Percentiles rank a stretch among this genome's conserved stretches.
phyloP scores from a whole-genome alignment of 2,797 vertebrate species.

The Helarctos malayanus region DNA sequence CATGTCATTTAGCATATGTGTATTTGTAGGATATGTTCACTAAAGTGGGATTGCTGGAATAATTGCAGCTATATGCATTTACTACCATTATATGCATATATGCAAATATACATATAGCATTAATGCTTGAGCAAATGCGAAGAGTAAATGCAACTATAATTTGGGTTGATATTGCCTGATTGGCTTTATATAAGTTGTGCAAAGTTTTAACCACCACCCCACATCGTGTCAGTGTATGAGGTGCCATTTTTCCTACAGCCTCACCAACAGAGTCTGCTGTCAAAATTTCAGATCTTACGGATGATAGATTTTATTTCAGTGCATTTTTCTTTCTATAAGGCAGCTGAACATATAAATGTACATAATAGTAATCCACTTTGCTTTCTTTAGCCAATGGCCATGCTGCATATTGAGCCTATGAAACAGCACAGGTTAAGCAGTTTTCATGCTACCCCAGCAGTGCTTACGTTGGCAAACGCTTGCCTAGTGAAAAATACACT shows the following conservation, averaged over 20 bases:
- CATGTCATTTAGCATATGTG: not conserved
- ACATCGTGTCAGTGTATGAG: not conserved
- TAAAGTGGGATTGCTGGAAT: not conserved
- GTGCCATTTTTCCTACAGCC: not conserved
- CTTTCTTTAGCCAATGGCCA: not conserved
- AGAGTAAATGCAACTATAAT: not conserved
- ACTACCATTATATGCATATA: not conserved
- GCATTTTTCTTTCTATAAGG: not conserved
- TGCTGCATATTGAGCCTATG: not conserved
- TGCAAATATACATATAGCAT: not conserved
- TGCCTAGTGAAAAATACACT: not conserved
- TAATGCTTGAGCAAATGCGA: not conserved
- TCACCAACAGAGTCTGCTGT: not conserved
- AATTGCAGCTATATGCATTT: not conserved
- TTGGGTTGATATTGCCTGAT: not conserved
- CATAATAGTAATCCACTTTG: not conserved
- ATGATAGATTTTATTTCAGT: not conserved
- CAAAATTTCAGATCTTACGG: not conserved
- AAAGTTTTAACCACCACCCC: not conserved
- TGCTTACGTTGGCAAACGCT: not conserved
- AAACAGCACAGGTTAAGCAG: not conserved
- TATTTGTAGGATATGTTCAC: not conserved
- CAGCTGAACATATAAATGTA: not conserved
- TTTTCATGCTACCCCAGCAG: not conserved
- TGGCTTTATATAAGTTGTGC: not conserved